Conservation (phyloP, 2,888 invertebrate species). For the Cryptus armator region DNA sequence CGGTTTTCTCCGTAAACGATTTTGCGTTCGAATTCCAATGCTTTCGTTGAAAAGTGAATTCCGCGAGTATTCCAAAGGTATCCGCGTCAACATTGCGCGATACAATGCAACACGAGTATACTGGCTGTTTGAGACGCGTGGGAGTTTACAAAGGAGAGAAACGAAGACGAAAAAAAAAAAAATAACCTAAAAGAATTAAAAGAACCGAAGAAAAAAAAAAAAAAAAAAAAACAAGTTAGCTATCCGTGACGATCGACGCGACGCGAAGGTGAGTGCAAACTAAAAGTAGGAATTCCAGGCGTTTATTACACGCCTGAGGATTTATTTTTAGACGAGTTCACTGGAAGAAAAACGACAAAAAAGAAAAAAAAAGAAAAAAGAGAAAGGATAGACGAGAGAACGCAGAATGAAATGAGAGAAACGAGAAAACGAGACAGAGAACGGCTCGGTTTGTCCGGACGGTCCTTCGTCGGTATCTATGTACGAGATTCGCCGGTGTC, state of each 20-base stretch:
- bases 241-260: constrained; percentile 1
- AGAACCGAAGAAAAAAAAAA: constrained; percentile 35
- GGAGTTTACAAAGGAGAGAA: constrained; percentile 24
- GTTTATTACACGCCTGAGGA: constrained; percentile 65
- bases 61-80: constrained; percentile 32
- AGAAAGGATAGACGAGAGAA: constrained; percentile 25
- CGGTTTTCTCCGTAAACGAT: constrained; percentile 66
- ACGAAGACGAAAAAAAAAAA: constrained; percentile 6
- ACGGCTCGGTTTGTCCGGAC: constrained; percentile 44
- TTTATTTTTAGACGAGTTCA: constrained; percentile 60
- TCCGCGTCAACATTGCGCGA: not conserved
- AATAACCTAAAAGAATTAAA: constrained; percentile 27
- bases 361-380: constrained; percentile 11
- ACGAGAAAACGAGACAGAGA: constrained; percentile 15
- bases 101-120: not conserved
- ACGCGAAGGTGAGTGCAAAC: constrained; percentile 1
- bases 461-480: constrained; percentile 27
- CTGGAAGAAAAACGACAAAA: constrained; percentile 28
- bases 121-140: constrained; percentile 3
- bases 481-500: constrained; percentile 36
- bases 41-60: constrained; percentile 71
- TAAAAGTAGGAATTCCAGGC: constrained; percentile 52
- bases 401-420: constrained; percentile 23
- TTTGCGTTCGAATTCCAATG: constrained; percentile 67
- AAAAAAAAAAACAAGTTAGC: not conserved